Percentiles rank a stretch among this genome's conserved stretches.
phyloP scores from a whole-genome alignment of 2,888 invertebrate species.

The Mechanitis mazaeus region DNA sequence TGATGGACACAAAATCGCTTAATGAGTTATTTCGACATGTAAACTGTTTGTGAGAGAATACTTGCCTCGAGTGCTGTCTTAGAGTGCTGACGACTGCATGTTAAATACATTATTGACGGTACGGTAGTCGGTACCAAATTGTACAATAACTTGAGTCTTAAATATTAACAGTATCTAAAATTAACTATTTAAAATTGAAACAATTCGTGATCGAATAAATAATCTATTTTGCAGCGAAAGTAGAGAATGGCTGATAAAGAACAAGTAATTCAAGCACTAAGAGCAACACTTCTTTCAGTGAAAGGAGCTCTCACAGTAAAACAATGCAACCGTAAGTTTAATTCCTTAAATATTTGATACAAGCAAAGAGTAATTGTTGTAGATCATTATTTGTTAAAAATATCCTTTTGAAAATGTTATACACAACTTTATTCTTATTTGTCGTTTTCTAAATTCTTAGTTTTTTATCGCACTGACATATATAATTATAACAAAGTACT shows the following conservation, averaged over 20 bases:
- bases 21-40: slow-evolving; percentile 20
- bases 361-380: too few species aligned
- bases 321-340: slow-evolving; percentile 73
- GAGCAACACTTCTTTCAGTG: slow-evolving; percentile 70
- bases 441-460: too few species aligned
- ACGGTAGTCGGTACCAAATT: slow-evolving; percentile 5
- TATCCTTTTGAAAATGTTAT: too few species aligned
- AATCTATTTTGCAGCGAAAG: slow-evolving; percentile 4
- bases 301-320: slow-evolving; percentile 70
- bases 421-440: too few species aligned
- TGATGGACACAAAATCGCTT: slow-evolving; percentile 5
- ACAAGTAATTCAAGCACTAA: slow-evolving; percentile 65
- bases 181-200: neutral
- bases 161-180: neutral
- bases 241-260: slow-evolving; percentile 62
- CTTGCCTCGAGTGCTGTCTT: slow-evolving; percentile 22
- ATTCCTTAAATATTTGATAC: slow-evolving; percentile 3
- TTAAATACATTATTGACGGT: slow-evolving; percentile 8
- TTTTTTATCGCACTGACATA: too few species aligned
- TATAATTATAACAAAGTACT: too few species aligned
- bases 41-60: slow-evolving; percentile 15
- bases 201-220: neutral
- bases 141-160: slow-evolving; percentile 32
- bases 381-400: too few species aligned
- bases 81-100: slow-evolving; percentile 27